Percentiles rank a stretch among this genome's conserved stretches.
Evolutionary conservation across 2,797 vertebrate genomes (phyloP).

Genomic region (Pelochelys cantorii): DNA sequence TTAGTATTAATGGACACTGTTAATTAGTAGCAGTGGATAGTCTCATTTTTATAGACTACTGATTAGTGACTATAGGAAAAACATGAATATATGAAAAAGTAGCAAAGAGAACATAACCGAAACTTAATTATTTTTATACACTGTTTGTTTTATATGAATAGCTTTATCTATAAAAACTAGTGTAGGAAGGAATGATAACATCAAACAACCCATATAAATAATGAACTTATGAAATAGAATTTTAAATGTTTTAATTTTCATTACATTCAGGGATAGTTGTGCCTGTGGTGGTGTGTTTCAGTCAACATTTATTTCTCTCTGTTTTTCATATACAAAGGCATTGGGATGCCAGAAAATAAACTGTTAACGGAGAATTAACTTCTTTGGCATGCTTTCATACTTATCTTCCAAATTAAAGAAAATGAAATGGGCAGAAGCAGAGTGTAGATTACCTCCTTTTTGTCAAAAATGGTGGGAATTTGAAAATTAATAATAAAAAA

Average conservation of each 20-base stretch:
- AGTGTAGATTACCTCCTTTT: constrained; percentile 88
- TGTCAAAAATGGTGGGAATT: constrained; percentile 91
- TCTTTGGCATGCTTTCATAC: constrained; percentile 84
- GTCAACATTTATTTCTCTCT: constrained; percentile 84
- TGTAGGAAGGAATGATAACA: constrained; percentile 33
- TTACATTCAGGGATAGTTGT: constrained; percentile 75
- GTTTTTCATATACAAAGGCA: constrained; percentile 84
- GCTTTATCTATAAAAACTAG: constrained; percentile 61
- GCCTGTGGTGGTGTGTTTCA: constrained; percentile 75
- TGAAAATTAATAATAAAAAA: constrained; percentile 94
- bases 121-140: constrained; percentile 25
- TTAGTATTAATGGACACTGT: constrained; percentile 43
- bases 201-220: constrained; percentile 69
- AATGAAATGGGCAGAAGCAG: constrained; percentile 88
- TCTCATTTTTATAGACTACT: constrained; percentile 9
- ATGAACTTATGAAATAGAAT: constrained; percentile 77
- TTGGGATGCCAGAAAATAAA: constrained; percentile 84
- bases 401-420: constrained; percentile 88
- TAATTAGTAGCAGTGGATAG: background rate
- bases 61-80: constrained; percentile 45
- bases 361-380: constrained; percentile 88
- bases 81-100: constrained; percentile 13
- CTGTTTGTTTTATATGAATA: constrained; percentile 42
- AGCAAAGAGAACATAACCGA: constrained; percentile 17
- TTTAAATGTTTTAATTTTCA: constrained; percentile 81